Base-by-base conservation (phyloP, 1,140 invertebrate species). In the Lineus longissimus region DNA sequence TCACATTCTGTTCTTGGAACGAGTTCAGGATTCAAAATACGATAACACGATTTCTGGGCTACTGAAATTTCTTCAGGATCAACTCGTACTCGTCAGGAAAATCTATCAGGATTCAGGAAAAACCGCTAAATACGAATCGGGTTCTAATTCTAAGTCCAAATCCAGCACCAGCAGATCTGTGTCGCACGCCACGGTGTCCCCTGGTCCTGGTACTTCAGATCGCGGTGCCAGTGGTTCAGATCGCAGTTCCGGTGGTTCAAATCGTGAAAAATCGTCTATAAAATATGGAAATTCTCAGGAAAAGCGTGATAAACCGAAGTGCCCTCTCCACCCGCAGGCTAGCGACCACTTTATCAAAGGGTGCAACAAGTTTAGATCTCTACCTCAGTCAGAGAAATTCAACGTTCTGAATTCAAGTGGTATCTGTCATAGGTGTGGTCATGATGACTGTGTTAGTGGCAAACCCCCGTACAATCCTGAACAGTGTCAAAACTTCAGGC, bases 351-450 rank as follows among this genome's bases (percentile, higher is more conserved):
- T 51, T n/a, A 51, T 51, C 6, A 51, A 51, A n/a, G 47, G 47
- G n/a, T 51, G 47, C n/a, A 4, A 51, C 47, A 51, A 51, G n/a
- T 51, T 51, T n/a, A 19, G 47, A 9, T 51, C 47, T 19, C 47
- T 51, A 27, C n/a, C 47, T 23, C 47, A 51, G 47, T 51, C 47
- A 9, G 47, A 51, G n/a, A 51, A 51, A n/a, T 51, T 51, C n/a
- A 51, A 51, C 25, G n/a, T 51, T 9, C 9, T 51, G 47, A 51
- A 51, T 51, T 23, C 47, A 7, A 19, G n/a, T 51, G 25, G 47
- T 4, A 51, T 51, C 47, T 51, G 47, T 51, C 47, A 51, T 51
- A 19, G 47, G 9, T 51, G 47, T 51, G 47, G 47, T n/a, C 47
- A 51, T n/a, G n/a, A 51, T n/a, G n/a, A 51, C 25, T 51, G 47